A percentile compares a stretch with the other conserved stretches of the same genome.
Evolutionary conservation across 2,797 vertebrate species (phyloP).

Genomic region (Vireo griseus): DNA sequence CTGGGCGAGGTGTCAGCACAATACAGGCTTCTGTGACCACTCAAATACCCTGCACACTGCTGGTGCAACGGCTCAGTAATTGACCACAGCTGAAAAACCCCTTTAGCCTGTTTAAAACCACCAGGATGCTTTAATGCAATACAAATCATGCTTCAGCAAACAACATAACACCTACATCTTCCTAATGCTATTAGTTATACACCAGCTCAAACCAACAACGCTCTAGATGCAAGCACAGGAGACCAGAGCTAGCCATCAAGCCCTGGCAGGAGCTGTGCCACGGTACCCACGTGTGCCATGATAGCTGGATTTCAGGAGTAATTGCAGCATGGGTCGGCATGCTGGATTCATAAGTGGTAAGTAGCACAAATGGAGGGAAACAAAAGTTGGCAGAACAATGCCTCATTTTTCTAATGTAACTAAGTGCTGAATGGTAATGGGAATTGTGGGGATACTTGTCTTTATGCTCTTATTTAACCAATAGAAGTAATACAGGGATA

Average conservation of each 20-base stretch:
- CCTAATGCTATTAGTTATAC: not conserved
- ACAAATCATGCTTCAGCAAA: not conserved
- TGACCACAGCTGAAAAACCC: not conserved
- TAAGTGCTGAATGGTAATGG: constrained; percentile 53
- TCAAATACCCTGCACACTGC: not conserved
- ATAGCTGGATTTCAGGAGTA: not conserved
- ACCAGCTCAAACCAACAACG: not conserved
- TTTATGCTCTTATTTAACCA: constrained; percentile 25
- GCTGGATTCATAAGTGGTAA: not conserved
- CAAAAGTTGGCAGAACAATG: constrained; percentile 45
- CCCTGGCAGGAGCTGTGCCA: not conserved
- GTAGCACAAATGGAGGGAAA: constrained; percentile 23
- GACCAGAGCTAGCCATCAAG: not conserved
- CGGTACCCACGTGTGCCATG: not conserved
- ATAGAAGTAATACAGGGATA: constrained; percentile 6
- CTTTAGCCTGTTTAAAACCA: not conserved
- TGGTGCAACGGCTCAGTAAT: not conserved
- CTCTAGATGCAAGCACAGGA: not conserved
- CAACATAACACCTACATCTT: not conserved
- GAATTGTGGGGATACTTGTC: constrained; percentile 38
- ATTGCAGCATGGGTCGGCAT: not conserved
- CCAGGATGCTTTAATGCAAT: not conserved
- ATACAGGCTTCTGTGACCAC: not conserved
- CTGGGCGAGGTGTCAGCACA: accelerated
- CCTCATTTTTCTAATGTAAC: constrained; percentile 47